These are phyloP conservation scores for Neoaliturus tenellus DNA, from an alignment of 2,888 invertebrate genomes.

Conservation along the genomic window DNA sequence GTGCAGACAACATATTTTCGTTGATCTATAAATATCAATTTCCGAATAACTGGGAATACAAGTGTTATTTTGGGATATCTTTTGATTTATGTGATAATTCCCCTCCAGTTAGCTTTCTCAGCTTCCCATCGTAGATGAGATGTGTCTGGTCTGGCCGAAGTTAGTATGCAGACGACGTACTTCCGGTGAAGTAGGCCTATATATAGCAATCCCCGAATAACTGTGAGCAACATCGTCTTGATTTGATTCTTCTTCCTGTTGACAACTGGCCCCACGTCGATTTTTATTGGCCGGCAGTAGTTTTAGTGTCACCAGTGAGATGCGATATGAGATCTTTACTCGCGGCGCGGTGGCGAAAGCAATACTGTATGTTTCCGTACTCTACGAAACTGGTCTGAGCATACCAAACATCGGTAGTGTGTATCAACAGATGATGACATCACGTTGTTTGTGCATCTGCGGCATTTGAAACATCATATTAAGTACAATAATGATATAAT, in stretches of 20 bases:
- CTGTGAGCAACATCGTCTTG: background rate
- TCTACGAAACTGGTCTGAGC: too few relatives aligned
- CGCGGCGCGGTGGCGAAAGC: too few relatives aligned
- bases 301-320: background rate
- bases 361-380: too few relatives aligned
- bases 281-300: background rate
- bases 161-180: slow-evolving; percentile 1
- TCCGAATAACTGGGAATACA: too few relatives aligned
- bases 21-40: too few relatives aligned
- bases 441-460: too few relatives aligned
- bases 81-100: background rate
- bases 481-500: too few relatives aligned
- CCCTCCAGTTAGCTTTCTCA: background rate
- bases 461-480: too few relatives aligned
- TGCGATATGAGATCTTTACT: background rate
- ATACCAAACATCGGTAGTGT: too few relatives aligned
- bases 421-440: too few relatives aligned
- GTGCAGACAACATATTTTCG: too few relatives aligned
- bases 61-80: background rate
- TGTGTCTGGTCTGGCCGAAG: background rate
- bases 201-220: slow-evolving; percentile 7
- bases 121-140: background rate
- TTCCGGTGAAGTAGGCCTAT: background rate
- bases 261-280: background rate
- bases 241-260: background rate